Evolutionary conservation across 2,888 invertebrate species (phyloP), one percentile per base, ranked within the genome.

Genomic region (Temnothorax unifasciatus): DNA sequence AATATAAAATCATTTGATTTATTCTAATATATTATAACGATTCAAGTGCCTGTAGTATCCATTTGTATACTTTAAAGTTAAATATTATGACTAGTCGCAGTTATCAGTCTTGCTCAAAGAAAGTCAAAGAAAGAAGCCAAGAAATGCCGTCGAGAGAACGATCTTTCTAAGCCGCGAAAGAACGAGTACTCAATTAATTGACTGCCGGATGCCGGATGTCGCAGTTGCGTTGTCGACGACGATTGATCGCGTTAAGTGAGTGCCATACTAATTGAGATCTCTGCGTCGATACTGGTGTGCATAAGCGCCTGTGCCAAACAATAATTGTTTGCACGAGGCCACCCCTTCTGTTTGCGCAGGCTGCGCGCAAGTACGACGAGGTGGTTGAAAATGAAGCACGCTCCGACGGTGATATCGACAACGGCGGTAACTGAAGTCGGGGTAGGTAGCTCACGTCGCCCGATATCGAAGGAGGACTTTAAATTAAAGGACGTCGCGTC

Each of bases 271-370:
- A 93, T 93, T 92, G 92, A 92, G 91, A 93, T 92, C 89, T 92
- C 88, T 83, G 77, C 83, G 86, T 87, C 85, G 74, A 83, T 88
- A 89, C 89, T 83, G 83, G 50, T 52, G 84, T 77, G 74, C 86
- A 77, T 82, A 83, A 85, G 85, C 81, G 84, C 83, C 84, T 77
- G 89, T 87, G 84, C 87, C 91, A 92, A 93, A 94, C 94, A 94
- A 94, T 93, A 94, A 94, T 92, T 94, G 93, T 94, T 94, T 94
- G 92, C 92, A 91, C 87, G 92, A 92, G 92, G 93, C 92, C 94
- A 93, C 94, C 94, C 94, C 92, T 93, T 93, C 90, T 93, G 90
- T 94, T 93, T 94, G 93, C 90, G 87, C 89, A 94, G 91, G 90
- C 92, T 87, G 89, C 77, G 88, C 89, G 91, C 90, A 91, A 91